Evolutionary conservation across 2,797 vertebrate genomes (phyloP).

Genomic region (Xyrichtys novacula): DNA sequence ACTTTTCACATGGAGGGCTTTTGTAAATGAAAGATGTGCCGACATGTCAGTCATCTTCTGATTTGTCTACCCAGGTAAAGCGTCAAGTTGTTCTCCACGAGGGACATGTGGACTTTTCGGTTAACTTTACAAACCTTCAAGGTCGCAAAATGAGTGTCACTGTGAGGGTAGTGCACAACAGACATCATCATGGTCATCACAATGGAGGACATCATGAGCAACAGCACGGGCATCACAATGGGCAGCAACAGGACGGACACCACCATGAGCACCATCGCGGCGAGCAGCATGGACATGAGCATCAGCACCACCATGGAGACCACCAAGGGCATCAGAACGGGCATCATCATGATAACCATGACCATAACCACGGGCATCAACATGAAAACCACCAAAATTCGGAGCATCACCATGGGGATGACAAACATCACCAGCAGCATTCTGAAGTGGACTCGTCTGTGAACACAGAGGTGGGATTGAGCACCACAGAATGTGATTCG

Average conservation of each 20-base stretch:
- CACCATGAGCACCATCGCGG: neutral
- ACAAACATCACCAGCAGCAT: neutral
- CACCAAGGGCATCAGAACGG: neutral
- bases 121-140: conserved; percentile 64
- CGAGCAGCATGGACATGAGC: neutral
- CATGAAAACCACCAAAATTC: neutral
- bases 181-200: neutral
- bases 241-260: neutral
- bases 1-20: too few species aligned
- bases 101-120: conserved; percentile 57
- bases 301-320: neutral
- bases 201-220: neutral
- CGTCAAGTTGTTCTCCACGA: conserved; percentile 61
- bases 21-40: neutral
- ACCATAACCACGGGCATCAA: neutral
- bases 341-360: neutral
- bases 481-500: neutral
- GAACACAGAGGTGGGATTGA: conserved; percentile 52
- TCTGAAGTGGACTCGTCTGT: neutral
- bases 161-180: conserved; percentile 52
- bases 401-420: neutral
- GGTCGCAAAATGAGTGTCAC: conserved; percentile 60
- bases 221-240: neutral
- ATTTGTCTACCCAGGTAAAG: conserved; percentile 58
- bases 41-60: neutral